phyloP scores from a whole-genome alignment of 2,113 vertebrate species.

The Oryzias woworae region DNA sequence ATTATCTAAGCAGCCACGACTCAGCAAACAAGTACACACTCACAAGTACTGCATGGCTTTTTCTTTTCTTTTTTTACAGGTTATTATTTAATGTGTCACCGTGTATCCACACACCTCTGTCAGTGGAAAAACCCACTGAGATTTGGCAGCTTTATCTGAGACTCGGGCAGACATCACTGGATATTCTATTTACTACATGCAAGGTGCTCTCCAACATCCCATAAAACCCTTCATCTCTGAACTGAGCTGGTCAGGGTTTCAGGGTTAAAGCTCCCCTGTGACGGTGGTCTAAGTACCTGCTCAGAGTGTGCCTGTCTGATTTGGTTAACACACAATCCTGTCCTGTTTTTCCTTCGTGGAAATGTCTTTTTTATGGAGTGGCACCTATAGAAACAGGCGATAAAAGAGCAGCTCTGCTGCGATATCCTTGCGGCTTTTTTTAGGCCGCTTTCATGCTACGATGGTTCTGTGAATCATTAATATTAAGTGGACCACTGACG shows the following conservation, averaged over 20 bases:
- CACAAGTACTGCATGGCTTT: constrained; percentile 37
- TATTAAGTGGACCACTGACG: no score
- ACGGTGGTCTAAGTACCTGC: constrained; percentile 63
- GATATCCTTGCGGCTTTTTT: constrained; percentile 34
- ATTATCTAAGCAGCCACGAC: constrained; percentile 30
- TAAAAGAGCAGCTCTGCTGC: constrained; percentile 51
- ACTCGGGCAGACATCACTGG: constrained; percentile 52
- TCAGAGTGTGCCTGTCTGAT: constrained; percentile 13
- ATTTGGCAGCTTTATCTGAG: constrained; percentile 61
- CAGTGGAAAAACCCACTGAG: constrained; percentile 38
- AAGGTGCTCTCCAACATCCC: constrained; percentile 59
- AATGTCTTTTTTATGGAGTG: constrained; percentile 74
- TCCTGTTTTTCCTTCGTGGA: constrained; percentile 23
- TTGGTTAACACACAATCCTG: constrained; percentile 20
- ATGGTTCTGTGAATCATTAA: no score
- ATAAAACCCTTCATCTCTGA: constrained; percentile 62
- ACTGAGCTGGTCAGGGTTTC: constrained; percentile 55
- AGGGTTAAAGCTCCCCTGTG: constrained; percentile 65
- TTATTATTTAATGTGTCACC: no score
- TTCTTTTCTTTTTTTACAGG: neutral
- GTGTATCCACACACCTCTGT: constrained; percentile 26
- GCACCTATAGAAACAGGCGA: constrained; percentile 56
- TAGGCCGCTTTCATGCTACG: constrained; percentile 28
- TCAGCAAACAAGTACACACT: constrained; percentile 35
- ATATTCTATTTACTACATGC: constrained; percentile 64